phyloP scores from a whole-genome alignment of 2,888 invertebrate genomes.

The Polyploca ridens region DNA sequence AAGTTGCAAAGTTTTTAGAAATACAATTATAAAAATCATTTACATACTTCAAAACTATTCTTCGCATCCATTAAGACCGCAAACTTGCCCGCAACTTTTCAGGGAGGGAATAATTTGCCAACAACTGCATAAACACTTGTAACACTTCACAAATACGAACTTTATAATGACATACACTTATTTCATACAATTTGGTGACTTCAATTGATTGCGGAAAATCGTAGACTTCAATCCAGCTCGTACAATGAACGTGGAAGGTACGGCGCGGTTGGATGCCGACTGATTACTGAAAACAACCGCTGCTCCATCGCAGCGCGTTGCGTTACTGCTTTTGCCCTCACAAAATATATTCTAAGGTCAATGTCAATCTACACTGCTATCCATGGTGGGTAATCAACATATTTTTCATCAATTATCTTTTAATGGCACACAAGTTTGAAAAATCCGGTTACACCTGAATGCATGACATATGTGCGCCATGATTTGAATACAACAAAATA shows the following conservation, averaged over 20 bases:
- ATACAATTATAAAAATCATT: not conserved
- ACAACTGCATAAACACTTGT: not conserved
- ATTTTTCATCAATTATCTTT: not conserved
- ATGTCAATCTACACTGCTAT: not conserved
- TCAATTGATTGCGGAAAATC: not conserved
- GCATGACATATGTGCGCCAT: not conserved
- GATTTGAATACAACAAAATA: not conserved
- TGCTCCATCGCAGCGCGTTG: not conserved
- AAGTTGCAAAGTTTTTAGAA: not conserved
- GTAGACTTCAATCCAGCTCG: not conserved
- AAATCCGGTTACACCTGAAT: not conserved
- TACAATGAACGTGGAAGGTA: not conserved
- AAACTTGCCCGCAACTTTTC: not conserved
- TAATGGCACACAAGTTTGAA: not conserved
- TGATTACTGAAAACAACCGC: constrained; percentile 1
- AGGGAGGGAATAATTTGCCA: not conserved
- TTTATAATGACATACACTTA: not conserved
- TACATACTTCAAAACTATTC: constrained; percentile 5
- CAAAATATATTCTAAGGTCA: constrained; percentile 11
- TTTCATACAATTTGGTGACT: not conserved
- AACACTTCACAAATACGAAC: not conserved
- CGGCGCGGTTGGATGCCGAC: constrained; percentile 7
- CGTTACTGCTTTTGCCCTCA: constrained; percentile 10
- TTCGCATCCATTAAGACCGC: not conserved
- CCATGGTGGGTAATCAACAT: not conserved